Base-by-base conservation (phyloP, 2,797 vertebrate genomes). In the Myotis daubentonii region DNA sequence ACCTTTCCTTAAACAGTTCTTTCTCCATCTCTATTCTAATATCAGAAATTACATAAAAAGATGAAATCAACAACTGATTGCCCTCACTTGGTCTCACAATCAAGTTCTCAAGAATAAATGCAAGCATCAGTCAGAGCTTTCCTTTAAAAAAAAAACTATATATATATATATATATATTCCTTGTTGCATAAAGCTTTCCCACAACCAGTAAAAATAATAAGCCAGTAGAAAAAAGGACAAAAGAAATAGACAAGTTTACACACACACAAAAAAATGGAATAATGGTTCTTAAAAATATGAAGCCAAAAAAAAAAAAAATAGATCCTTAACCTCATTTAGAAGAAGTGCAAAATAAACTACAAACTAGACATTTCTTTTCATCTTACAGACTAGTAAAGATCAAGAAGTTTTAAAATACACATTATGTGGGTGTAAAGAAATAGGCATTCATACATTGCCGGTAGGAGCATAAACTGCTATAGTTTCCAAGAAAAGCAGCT, bases 391-490 rank as follows among this genome's bases (percentile, higher is more conserved):
- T n/a, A 30, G 11, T 74, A 92, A 92, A 92, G n/a, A 95, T 87
- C 44, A 90, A 70, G 65, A 83, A 51, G 41, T 92, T 95, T 91
- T 66, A 92, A 94, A 96, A 94, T 68, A 94, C 3, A 87, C 6
- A 44, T 16, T 84, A 66, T 44, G 20, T 70, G n/a, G 66, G 57
- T 84, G 2, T 84, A 84, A 83, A 89, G 70, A 91, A 89, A 95
- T 1, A 90, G 44, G 33, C 82, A 92, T 75, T 89, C 53, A 89
- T 51, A 79, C 13, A 70, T 19, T 95, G 84, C 55, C 68, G 36
- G 17, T 53, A 47, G 49, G 51, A 95, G 36, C 38, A 75, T 51
- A 93, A 79, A 89, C 3, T 75, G 51, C 23, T 53, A 60, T 16
- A 23, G 60, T 84, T 94, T 78, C 83, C 84, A 72, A 72, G 80